Conservation (phyloP, 1,140 invertebrate species). For the Phocides pigmalion region DNA sequence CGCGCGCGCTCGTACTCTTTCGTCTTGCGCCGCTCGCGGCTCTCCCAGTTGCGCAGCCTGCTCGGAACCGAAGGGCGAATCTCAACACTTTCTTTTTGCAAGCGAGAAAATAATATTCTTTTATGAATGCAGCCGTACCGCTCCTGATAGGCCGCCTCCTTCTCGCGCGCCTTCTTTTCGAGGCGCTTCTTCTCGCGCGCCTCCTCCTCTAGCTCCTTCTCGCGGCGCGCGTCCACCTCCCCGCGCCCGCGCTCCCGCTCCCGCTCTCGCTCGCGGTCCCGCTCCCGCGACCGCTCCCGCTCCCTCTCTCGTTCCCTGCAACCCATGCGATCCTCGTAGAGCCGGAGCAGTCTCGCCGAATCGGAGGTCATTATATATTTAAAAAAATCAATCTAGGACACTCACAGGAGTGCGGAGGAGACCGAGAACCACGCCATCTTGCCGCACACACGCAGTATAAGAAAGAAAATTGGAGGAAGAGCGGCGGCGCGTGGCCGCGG, state of each 20-base stretch:
- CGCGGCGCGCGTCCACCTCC: conserved; percentile 84
- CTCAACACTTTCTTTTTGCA: too few relatives aligned
- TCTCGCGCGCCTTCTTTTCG: conserved; percentile 95
- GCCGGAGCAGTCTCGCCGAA: neutral
- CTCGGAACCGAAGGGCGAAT: too few relatives aligned
- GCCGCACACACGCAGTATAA: too few relatives aligned
- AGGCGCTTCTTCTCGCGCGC: conserved; percentile 94
- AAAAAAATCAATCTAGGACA: neutral
- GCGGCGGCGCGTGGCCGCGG: too few relatives aligned
- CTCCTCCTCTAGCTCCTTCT: conserved; percentile 96
- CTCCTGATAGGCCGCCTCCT: conserved; percentile 97
- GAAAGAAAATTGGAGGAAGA: neutral
- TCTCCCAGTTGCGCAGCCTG: conserved; percentile 94
- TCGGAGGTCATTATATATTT: too few relatives aligned
- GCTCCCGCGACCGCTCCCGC: conserved; percentile 84
- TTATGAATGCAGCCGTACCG: too few relatives aligned
- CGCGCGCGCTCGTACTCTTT: conserved; percentile 97
- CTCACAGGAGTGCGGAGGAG: neutral
- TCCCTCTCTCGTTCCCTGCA: conserved; percentile 72
- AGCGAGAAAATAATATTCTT: too few relatives aligned
- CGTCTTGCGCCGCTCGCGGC: conserved; percentile 94
- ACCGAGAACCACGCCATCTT: neutral
- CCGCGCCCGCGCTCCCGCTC: conserved; percentile 70
- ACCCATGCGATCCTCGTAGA: conserved; percentile 3
- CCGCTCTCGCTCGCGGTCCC: conserved; percentile 81